These are phyloP conservation scores for Bergia sp. DNA, from an alignment of 92 coral and sea anemone species.

Conservation along the genomic window DNA sequence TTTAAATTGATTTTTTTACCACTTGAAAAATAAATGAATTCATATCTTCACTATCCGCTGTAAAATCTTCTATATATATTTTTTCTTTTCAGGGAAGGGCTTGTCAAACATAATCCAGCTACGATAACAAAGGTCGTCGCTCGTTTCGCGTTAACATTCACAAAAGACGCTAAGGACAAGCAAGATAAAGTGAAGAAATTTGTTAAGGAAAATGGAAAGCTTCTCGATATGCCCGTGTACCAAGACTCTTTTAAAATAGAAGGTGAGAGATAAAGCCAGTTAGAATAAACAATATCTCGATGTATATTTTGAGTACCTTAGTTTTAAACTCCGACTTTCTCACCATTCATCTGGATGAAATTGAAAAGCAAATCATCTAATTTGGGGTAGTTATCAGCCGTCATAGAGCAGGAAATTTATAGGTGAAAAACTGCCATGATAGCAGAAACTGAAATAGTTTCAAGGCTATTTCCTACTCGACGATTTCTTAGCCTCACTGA, in stretches of 20 bases:
- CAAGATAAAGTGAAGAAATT: conserved; percentile 58
- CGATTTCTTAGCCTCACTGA: too few species aligned
- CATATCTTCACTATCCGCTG: too few species aligned
- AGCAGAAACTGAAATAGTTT: too few species aligned
- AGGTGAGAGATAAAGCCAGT: conserved; percentile 49
- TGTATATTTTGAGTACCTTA: too few species aligned
- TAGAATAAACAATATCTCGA: too few species aligned
- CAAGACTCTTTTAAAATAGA: conserved; percentile 69
- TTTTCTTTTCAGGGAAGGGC: conserved; percentile 68
- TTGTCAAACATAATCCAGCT: conserved; percentile 84
- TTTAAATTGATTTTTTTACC: not conserved
- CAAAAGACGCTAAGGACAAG: conserved; percentile 56
- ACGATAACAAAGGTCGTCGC: conserved; percentile 88
- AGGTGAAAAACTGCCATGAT: too few species aligned
- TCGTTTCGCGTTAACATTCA: conserved; percentile 82
- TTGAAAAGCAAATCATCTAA: too few species aligned
- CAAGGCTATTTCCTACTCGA: too few species aligned
- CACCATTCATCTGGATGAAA: too few species aligned
- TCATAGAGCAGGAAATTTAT: too few species aligned
- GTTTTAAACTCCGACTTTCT: too few species aligned
- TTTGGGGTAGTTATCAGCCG: too few species aligned
- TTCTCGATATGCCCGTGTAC: conserved; percentile 96
- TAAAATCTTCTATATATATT: not conserved
- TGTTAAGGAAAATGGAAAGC: conserved; percentile 66
- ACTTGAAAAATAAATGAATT: not conserved